Conservation (phyloP, 2,113 vertebrate species). For the Eira barbara region DNA sequence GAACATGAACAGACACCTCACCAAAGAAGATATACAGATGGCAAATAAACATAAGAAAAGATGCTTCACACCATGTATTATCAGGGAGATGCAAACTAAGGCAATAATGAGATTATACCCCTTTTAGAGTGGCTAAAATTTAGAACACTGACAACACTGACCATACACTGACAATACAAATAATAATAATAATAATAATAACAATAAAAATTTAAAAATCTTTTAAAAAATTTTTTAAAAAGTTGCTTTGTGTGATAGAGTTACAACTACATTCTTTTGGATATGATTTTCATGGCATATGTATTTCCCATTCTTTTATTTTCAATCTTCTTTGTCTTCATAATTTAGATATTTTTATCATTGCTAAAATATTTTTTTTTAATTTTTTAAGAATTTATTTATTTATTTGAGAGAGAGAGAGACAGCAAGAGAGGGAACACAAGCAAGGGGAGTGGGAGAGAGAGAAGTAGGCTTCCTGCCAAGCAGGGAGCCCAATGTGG, state of each 20-base stretch:
- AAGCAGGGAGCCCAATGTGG: too few species aligned
- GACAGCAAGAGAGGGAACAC: too few species aligned
- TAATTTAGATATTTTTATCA: neutral
- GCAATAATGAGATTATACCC: neutral
- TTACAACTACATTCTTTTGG: neutral
- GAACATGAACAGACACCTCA: neutral
- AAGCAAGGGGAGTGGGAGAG: too few species aligned
- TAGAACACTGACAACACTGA: neutral
- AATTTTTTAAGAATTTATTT: too few species aligned
- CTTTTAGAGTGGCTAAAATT: neutral
- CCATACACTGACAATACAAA: too few species aligned
- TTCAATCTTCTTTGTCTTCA: neutral
- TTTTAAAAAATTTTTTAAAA: too few species aligned
- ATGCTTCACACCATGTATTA: neutral
- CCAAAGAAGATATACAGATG: neutral
- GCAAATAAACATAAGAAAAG: neutral
- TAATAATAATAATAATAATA: too few species aligned
- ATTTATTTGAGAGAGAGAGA: too few species aligned
- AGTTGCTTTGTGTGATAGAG: neutral
- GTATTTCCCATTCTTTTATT: neutral
- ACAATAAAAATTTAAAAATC: too few species aligned
- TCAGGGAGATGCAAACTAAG: neutral
- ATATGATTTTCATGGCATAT: neutral
- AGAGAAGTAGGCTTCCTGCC: too few species aligned
- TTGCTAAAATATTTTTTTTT: too few species aligned